A percentile compares a stretch with the other conserved stretches of the same genome.
These are phyloP conservation scores for Ditylenchus dipsaci DNA, from an alignment of 1,140 invertebrate genomes.

Conservation along the genomic window DNA sequence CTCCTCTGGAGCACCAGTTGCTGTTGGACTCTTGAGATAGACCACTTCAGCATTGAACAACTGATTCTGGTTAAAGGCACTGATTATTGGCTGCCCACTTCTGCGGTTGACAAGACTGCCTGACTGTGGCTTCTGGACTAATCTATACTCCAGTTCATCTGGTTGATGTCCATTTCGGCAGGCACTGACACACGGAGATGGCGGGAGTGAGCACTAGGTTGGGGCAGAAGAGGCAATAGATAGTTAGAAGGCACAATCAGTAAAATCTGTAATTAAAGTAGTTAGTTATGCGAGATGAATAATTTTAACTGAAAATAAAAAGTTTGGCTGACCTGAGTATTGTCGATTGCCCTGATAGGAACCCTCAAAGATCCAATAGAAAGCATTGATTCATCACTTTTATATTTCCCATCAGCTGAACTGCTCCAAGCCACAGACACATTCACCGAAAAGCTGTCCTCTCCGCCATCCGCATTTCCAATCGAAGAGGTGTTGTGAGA, in stretches of 20 bases:
- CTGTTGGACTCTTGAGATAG: slow-evolving; percentile 1
- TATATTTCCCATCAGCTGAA: neutral
- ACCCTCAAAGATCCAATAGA: neutral
- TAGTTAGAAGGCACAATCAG: neutral
- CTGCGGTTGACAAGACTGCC: slow-evolving; percentile 4
- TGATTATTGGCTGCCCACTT: slow-evolving; percentile 5
- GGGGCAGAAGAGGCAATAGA: neutral
- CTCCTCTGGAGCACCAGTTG: neutral
- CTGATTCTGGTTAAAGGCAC: slow-evolving; percentile 11
- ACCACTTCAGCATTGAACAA: slow-evolving; percentile 5
- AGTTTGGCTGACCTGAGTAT: neutral
- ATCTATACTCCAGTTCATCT: slow-evolving; percentile 7
- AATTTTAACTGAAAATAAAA: too few species aligned
- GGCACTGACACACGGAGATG: slow-evolving; percentile 7
- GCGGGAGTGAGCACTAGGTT: neutral
- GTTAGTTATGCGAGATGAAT: too few species aligned
- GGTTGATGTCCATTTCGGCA: slow-evolving; percentile 5
- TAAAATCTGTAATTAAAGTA: slow-evolving; percentile 8
- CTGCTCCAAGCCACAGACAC: neutral
- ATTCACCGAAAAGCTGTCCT: neutral
- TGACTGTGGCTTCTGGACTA: slow-evolving; percentile 15
- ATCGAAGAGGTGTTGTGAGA: slow-evolving; percentile 4
- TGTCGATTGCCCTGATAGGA: neutral
- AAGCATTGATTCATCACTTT: neutral
- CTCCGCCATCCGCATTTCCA: neutral